A percentile compares a stretch with the other conserved stretches of the same genome.
These are phyloP conservation scores for Leptestheria dahalacensis DNA, from an alignment of 1,140 invertebrate species.

Conservation along the genomic window DNA sequence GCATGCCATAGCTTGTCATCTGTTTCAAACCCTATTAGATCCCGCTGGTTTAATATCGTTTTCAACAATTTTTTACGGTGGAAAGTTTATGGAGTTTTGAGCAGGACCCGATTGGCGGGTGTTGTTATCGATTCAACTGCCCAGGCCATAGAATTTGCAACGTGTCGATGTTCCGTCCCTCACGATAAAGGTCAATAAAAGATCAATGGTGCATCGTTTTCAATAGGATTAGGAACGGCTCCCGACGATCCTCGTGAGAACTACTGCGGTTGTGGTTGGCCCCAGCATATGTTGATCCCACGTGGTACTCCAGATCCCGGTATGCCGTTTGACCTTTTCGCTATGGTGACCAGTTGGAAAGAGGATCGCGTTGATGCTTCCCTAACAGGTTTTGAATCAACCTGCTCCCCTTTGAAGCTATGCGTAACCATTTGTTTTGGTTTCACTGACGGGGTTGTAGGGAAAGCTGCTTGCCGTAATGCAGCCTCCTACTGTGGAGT, in stretches of 20 bases:
- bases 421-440: background rate
- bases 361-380: conserved; percentile 35
- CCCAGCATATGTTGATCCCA: conserved; percentile 64
- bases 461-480: conserved; percentile 47
- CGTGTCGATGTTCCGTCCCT: too few relatives aligned
- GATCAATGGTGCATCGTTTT: too few relatives aligned
- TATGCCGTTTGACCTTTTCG: conserved; percentile 51
- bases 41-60: too few relatives aligned
- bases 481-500: conserved; percentile 57
- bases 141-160: too few relatives aligned
- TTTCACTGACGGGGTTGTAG: too few relatives aligned
- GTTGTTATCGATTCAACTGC: too few relatives aligned
- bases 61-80: too few relatives aligned
- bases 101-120: too few relatives aligned
- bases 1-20: too few relatives aligned
- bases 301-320: conserved; percentile 48
- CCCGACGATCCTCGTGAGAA: conserved; percentile 5
- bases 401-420: background rate
- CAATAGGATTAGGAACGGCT: background rate
- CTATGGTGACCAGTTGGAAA: conserved; percentile 60
- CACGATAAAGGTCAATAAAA: too few relatives aligned
- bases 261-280: conserved; percentile 38
- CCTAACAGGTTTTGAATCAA: background rate
- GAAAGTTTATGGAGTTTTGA: too few relatives aligned
- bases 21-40: too few relatives aligned